phyloP scores from a whole-genome alignment of 1,140 invertebrate genomes.

The Bursaphelenchus mucronatus region DNA sequence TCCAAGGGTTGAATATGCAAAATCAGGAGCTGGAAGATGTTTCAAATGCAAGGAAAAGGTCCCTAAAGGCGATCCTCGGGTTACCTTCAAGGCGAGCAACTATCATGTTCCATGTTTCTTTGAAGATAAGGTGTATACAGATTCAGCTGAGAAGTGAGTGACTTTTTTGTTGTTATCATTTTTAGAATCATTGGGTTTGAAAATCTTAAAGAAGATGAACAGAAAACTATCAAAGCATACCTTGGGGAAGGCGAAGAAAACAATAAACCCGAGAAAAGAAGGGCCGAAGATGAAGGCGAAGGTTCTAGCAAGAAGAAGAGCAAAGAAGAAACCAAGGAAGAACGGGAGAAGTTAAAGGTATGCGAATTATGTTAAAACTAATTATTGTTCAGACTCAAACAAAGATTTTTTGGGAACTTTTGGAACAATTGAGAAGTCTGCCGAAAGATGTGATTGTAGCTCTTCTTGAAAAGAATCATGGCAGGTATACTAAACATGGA shows the following conservation, averaged over 20 bases:
- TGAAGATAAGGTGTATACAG: slow-evolving; percentile 21
- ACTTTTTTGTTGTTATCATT: background rate
- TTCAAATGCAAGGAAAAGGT: slow-evolving; percentile 73
- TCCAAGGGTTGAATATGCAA: slow-evolving; percentile 46
- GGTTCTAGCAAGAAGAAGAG: slow-evolving; percentile 63
- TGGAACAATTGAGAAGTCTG: no score
- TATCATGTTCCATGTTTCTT: slow-evolving; percentile 47
- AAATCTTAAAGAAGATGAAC: slow-evolving; percentile 72
- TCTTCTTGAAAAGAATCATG: background rate
- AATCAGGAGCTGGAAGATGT: slow-evolving; percentile 70
- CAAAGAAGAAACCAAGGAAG: slow-evolving; percentile 62
- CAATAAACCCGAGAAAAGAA: slow-evolving; percentile 13
- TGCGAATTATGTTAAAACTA: no score
- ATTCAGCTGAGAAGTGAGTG: slow-evolving; percentile 25
- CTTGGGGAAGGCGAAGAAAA: slow-evolving; percentile 66
- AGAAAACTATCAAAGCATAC: slow-evolving; percentile 69
- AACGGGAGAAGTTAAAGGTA: no score
- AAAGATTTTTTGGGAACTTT: no score
- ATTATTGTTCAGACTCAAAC: no score
- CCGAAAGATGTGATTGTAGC: no score
- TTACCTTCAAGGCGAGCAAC: slow-evolving; percentile 30
- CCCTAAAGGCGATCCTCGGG: slow-evolving; percentile 61
- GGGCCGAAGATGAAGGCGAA: slow-evolving; percentile 59
- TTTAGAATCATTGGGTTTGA: slow-evolving; percentile 72
- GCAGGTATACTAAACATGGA: slow-evolving; percentile 29